These are phyloP conservation scores for Oreochromis tanganicae DNA, from an alignment of 2,113 vertebrate genomes.

Conservation along the genomic window DNA sequence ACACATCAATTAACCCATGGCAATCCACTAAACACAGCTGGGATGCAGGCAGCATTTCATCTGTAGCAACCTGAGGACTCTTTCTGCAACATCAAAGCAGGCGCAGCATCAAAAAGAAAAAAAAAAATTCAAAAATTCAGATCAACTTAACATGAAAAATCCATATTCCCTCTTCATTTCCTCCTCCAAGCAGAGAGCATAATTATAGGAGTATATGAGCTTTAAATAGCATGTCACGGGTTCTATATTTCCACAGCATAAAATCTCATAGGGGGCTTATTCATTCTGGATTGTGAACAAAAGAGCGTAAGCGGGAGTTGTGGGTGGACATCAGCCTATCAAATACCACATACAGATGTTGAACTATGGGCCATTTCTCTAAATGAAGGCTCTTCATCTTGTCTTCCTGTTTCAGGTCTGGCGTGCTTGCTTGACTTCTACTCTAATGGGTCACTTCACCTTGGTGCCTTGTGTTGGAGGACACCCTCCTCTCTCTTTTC, in stretches of 20 bases:
- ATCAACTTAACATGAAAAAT: constrained; percentile 9
- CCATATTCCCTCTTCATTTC: background rate
- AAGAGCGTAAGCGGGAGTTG: background rate
- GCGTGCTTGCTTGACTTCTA: constrained; percentile 57
- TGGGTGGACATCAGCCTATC: background rate
- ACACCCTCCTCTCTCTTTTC: constrained; percentile 18
- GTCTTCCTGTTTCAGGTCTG: constrained; percentile 27
- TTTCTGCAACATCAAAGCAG: constrained; percentile 45
- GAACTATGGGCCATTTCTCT: constrained; percentile 37
- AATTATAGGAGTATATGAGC: background rate
- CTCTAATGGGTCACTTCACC: constrained; percentile 70
- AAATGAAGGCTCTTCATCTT: constrained; percentile 51
- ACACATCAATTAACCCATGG: constrained; percentile 71
- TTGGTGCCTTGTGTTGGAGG: constrained; percentile 63
- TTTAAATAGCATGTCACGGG: background rate
- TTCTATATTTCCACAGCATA: constrained; percentile 5
- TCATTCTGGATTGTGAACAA: background rate
- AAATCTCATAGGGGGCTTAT: background rate
- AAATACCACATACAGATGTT: constrained; percentile 39
- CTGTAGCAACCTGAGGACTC: constrained; percentile 31
- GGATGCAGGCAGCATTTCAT: constrained; percentile 17
- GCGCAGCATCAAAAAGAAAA: constrained; percentile 14
- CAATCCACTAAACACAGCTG: constrained; percentile 55
- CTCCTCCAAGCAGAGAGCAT: background rate
- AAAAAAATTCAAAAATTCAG: background rate